Evolutionary conservation across 2,888 invertebrate species (phyloP).

Genomic region (Rhodophaea formosa): DNA sequence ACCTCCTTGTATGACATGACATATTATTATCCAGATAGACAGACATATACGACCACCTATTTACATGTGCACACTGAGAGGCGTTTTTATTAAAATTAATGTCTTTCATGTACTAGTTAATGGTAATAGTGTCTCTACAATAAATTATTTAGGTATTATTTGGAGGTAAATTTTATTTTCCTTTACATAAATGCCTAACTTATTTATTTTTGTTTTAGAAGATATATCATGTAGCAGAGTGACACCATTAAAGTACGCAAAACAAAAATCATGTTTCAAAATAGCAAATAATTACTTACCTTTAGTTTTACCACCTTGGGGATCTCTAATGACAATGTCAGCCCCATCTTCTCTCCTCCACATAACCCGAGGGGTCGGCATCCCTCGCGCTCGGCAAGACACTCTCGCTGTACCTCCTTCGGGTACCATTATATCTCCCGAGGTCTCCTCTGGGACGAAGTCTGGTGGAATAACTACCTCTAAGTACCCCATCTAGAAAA

Average conservation of each 20-base stretch:
- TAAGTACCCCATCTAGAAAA: slow-evolving; percentile 88
- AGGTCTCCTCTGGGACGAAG: slow-evolving; percentile 91
- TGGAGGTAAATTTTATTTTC: no score
- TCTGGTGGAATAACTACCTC: slow-evolving; percentile 96
- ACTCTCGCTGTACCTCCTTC: slow-evolving; percentile 88
- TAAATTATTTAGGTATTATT: no score
- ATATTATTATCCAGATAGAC: no score
- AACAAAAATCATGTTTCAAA: slow-evolving; percentile 28
- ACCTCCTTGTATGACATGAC: no score
- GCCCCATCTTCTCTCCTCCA: slow-evolving; percentile 93
- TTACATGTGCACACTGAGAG: no score
- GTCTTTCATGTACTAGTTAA: no score
- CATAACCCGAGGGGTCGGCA: slow-evolving; percentile 88
- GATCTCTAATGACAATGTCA: slow-evolving; percentile 89
- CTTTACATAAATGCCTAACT: no score
- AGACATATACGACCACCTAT: no score
- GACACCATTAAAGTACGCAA: slow-evolving; percentile 21
- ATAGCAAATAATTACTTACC: slow-evolving; percentile 44
- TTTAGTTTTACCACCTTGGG: slow-evolving; percentile 83
- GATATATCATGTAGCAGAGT: no score
- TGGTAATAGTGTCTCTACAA: no score
- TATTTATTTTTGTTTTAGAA: no score
- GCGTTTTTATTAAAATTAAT: no score
- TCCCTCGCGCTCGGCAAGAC: slow-evolving; percentile 87
- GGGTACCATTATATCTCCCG: slow-evolving; percentile 93